Percentiles rank a stretch among this genome's conserved stretches.
Conservation (phyloP, 2,113 vertebrate genomes). For the Eudyptes chrysolophus region DNA sequence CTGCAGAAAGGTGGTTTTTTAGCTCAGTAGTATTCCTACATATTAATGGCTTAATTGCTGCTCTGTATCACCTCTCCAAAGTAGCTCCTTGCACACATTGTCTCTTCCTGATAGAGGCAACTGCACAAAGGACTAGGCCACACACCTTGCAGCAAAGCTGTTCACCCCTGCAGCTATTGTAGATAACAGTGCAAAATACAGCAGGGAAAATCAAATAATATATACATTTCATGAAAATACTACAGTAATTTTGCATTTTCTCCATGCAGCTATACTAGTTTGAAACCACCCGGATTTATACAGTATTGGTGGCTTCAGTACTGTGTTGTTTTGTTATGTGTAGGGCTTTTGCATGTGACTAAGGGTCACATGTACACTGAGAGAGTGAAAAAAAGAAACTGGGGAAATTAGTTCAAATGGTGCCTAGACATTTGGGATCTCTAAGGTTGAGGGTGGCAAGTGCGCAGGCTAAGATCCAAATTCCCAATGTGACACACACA, state of each 20-base stretch:
- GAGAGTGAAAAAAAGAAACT: not conserved
- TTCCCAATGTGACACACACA: not conserved
- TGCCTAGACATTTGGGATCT: not conserved
- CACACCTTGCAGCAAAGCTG: not conserved
- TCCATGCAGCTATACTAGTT: not conserved
- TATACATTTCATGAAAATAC: not conserved
- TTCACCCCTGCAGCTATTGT: not conserved
- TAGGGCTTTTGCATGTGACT: not conserved
- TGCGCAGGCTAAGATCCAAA: not conserved
- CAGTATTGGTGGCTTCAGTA: not conserved
- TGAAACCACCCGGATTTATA: fast-evolving
- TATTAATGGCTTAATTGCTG: not conserved
- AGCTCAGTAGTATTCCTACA: not conserved
- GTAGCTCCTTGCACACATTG: not conserved
- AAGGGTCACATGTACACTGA: not conserved
- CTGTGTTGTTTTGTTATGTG: fast-evolving
- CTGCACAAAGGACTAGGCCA: not conserved
- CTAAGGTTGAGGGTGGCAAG: not conserved
- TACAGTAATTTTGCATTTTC: not conserved
- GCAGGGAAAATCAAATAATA: not conserved
- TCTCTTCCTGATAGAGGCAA: not conserved
- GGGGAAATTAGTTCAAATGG: not conserved
- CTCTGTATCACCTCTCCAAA: not conserved
- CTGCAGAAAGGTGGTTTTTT: not conserved
- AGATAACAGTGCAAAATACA: not conserved